phyloP scores from a whole-genome alignment of 2,888 invertebrate genomes.

The Erebia aethiops region DNA sequence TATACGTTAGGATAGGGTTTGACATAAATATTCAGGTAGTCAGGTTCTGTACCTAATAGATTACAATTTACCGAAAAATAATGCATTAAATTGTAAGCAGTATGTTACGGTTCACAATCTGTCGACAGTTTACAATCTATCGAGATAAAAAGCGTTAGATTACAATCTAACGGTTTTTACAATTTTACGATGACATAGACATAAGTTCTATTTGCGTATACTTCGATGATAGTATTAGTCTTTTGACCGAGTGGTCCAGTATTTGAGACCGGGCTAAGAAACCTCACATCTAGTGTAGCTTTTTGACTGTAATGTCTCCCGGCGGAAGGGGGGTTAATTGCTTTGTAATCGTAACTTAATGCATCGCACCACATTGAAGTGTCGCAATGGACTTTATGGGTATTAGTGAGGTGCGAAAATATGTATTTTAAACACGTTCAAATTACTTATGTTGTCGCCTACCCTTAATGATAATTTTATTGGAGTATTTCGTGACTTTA shows the following conservation, averaged over 20 bases:
- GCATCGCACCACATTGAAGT: conserved; percentile 27
- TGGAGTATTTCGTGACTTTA: not conserved
- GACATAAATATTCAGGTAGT: too few species aligned
- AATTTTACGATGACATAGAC: too few species aligned
- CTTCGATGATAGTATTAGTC: too few species aligned
- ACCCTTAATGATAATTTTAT: not conserved
- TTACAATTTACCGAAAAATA: too few species aligned
- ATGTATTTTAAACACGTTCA: conserved; percentile 1
- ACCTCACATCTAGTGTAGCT: not conserved
- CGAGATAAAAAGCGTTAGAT: too few species aligned
- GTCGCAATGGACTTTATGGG: conserved; percentile 22
- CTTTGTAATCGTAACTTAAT: conserved; percentile 43
- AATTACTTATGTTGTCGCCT: conserved; percentile 21
- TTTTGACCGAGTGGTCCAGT: conserved; percentile 11
- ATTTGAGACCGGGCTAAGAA: not conserved
- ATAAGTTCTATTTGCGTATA: too few species aligned
- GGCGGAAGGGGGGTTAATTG: conserved; percentile 39
- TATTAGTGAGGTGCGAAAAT: conserved; percentile 5
- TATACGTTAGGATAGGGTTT: too few species aligned
- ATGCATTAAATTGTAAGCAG: too few species aligned
- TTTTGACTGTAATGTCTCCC: conserved; percentile 12
- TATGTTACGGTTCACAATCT: too few species aligned
- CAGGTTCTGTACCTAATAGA: too few species aligned
- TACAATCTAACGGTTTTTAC: too few species aligned
- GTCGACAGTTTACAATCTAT: too few species aligned